phyloP scores from a whole-genome alignment of 2,888 invertebrate species.

The Drosophila kokeensis region DNA sequence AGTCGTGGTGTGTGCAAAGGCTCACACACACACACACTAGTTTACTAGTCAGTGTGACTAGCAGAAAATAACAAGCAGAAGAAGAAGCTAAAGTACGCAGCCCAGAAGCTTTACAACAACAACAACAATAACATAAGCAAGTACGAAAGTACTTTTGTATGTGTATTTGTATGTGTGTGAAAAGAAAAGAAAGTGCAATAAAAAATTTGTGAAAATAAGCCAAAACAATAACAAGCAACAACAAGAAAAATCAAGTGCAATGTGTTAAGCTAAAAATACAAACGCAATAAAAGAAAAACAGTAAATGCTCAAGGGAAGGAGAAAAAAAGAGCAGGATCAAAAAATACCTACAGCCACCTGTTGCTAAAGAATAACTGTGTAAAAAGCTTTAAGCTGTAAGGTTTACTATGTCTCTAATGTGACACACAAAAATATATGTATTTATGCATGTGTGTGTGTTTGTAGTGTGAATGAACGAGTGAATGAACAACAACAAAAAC shows the following conservation, averaged over 20 bases:
- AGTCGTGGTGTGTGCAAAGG: slow-evolving; percentile 52
- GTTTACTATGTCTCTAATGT: slow-evolving; percentile 46
- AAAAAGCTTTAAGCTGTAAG: slow-evolving; percentile 49
- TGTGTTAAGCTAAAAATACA: slow-evolving; percentile 49
- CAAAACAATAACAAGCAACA: slow-evolving; percentile 23
- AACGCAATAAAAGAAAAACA: slow-evolving; percentile 29
- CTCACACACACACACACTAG: slow-evolving; percentile 28
- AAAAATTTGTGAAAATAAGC: slow-evolving; percentile 57
- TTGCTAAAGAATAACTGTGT: slow-evolving; percentile 52
- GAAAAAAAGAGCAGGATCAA: slow-evolving; percentile 9
- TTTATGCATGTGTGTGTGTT: slow-evolving; percentile 14
- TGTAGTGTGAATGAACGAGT: slow-evolving; percentile 66
- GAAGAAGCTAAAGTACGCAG: slow-evolving; percentile 25
- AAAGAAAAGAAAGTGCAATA: slow-evolving; percentile 78
- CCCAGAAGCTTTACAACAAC: slow-evolving; percentile 25
- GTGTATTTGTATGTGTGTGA: slow-evolving; percentile 30
- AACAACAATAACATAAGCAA: slow-evolving; percentile 2
- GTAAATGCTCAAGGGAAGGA: slow-evolving; percentile 12
- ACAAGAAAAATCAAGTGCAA: slow-evolving; percentile 62
- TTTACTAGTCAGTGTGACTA: slow-evolving; percentile 68
- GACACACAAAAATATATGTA: slow-evolving; percentile 19
- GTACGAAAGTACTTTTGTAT: slow-evolving; percentile 1
- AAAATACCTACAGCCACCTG: slow-evolving; percentile 48
- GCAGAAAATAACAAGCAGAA: slow-evolving; percentile 39
- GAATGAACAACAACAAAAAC: slow-evolving; percentile 59